Evolutionary conservation across 2,888 invertebrate species (phyloP).

Genomic region (Athalia circularis): DNA sequence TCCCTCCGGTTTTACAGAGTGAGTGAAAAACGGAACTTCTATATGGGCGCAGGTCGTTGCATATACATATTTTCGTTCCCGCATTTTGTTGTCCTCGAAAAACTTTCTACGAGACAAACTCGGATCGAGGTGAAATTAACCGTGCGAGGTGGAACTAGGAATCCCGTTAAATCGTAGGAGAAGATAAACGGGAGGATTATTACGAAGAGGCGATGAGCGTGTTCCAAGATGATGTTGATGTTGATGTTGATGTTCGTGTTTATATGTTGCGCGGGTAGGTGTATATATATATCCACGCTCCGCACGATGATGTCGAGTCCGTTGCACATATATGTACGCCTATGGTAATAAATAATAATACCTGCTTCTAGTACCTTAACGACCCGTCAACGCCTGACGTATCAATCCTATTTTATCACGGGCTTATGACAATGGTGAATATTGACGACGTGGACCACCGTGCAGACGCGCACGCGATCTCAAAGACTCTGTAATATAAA

Average conservation of each 20-base stretch:
- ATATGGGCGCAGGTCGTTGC: neutral
- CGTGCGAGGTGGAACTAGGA: slow-evolving; percentile 15
- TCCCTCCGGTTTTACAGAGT: slow-evolving; percentile 10
- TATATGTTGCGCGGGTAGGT: too few relatives aligned
- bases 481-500: neutral
- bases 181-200: slow-evolving; percentile 32
- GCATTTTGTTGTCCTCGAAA: slow-evolving; percentile 7
- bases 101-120: slow-evolving; percentile 16
- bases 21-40: slow-evolving; percentile 32
- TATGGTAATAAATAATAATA: slow-evolving; percentile 40
- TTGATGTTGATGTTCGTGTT: too few relatives aligned
- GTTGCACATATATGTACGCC: neutral
- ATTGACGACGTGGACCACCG: slow-evolving; percentile 27
- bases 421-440: slow-evolving; percentile 30
- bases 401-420: slow-evolving; percentile 37
- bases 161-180: slow-evolving; percentile 42
- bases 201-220: neutral
- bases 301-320: neutral
- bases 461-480: slow-evolving; percentile 5
- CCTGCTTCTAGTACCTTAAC: slow-evolving; percentile 37
- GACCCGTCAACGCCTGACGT: slow-evolving; percentile 35
- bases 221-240: too few relatives aligned
- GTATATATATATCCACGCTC: too few relatives aligned
- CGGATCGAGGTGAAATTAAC: slow-evolving; percentile 33
- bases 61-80: neutral